Evolutionary conservation across 2,797 vertebrate genomes (phyloP).

Genomic region (Xenopus petersii): DNA sequence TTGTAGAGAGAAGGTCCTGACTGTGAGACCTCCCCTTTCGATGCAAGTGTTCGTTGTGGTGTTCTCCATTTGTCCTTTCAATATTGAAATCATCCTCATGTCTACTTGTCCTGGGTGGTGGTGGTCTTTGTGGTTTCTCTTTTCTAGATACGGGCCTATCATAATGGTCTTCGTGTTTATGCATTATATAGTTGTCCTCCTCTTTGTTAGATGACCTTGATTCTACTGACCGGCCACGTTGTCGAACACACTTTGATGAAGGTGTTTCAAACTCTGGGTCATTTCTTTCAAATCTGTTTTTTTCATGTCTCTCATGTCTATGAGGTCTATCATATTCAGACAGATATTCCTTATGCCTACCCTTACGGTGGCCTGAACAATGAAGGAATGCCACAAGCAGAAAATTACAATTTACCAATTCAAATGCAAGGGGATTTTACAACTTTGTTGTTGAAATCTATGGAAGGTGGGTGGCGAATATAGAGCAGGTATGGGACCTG

Average conservation of each 20-base stretch:
- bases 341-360: constrained; percentile 67
- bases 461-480: neutral
- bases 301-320: constrained; percentile 50
- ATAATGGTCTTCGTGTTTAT: constrained; percentile 4
- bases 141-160: constrained; percentile 60
- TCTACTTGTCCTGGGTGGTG: constrained; percentile 55
- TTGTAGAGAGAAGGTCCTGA: constrained; percentile 31
- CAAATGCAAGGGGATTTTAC: neutral
- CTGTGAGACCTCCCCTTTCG: constrained; percentile 38
- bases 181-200: constrained; percentile 33
- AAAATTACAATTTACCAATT: constrained; percentile 15
- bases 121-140: constrained; percentile 63
- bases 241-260: constrained; percentile 26
- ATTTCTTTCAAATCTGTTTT: constrained; percentile 36
- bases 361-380: constrained; percentile 66
- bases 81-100: constrained; percentile 44
- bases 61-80: constrained; percentile 1
- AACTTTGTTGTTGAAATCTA: neutral
- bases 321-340: constrained; percentile 52
- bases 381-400: constrained; percentile 58
- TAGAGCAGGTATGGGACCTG: neutral
- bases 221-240: neutral
- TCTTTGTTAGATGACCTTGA: constrained; percentile 39
- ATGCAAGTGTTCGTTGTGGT: neutral
- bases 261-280: constrained; percentile 39